phyloP scores from a whole-genome alignment of 2,888 invertebrate species.

The Candidula unifasciata region DNA sequence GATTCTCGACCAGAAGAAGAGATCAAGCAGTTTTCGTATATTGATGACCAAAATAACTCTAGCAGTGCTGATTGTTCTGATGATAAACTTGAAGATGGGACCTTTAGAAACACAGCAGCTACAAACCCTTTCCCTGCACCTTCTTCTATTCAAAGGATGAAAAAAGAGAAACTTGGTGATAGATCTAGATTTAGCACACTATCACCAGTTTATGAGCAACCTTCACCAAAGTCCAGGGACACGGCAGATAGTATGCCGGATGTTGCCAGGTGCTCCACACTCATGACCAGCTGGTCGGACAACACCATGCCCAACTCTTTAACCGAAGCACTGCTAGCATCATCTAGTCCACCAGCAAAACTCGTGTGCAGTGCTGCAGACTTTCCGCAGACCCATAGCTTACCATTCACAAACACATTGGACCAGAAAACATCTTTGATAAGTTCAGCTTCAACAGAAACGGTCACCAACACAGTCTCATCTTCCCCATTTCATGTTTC shows the following conservation, averaged over 20 bases:
- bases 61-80: conserved; percentile 4
- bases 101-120: background rate
- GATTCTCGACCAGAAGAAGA: background rate
- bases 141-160: background rate
- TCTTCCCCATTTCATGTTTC: background rate
- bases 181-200: background rate
- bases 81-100: background rate
- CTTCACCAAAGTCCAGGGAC: background rate
- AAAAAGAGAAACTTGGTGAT: background rate
- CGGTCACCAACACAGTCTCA: background rate
- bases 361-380: background rate
- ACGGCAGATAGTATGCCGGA: conserved; percentile 12
- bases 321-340: background rate
- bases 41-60: background rate
- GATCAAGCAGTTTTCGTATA: background rate
- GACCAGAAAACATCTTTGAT: background rate
- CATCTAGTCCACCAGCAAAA: background rate
- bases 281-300: background rate
- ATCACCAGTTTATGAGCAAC: background rate
- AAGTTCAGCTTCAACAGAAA: background rate
- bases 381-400: background rate
- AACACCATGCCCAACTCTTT: background rate
- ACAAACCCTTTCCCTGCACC: background rate
- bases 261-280: background rate
- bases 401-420: background rate